Conservation (phyloP, 2,797 vertebrate species). For the Cyprinella venusta region DNA sequence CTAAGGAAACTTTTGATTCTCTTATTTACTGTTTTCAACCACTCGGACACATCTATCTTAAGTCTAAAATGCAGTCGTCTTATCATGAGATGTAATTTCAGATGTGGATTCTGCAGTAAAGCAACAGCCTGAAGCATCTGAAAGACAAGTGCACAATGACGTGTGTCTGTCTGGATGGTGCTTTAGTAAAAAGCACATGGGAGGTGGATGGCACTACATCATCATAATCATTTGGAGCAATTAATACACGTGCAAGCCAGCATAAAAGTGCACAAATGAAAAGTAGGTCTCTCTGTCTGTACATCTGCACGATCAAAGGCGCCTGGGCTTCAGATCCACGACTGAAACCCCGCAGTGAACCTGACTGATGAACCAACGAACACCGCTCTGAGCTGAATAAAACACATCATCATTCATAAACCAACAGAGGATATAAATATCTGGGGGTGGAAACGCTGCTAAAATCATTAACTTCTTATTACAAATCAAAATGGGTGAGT, state of each 20-base stretch:
- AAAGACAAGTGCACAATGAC: neutral
- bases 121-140: neutral
- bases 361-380: constrained; percentile 26
- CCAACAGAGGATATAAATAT: constrained; percentile 51
- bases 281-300: constrained; percentile 20
- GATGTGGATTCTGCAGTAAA: neutral
- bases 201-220: neutral
- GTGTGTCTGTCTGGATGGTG: neutral
- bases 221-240: neutral
- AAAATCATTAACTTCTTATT: constrained; percentile 67
- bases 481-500: constrained; percentile 64
- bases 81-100: neutral
- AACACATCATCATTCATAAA: constrained; percentile 46
- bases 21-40: neutral
- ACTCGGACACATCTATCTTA: neutral
- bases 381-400: constrained; percentile 42
- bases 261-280: neutral
- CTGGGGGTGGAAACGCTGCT: constrained; percentile 61
- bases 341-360: constrained; percentile 30
- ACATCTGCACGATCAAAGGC: constrained; percentile 39
- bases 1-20: neutral
- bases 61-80: neutral
- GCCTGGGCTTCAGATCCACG: constrained; percentile 7
- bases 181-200: neutral
- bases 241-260: constrained; percentile 33